Base-by-base conservation (phyloP, 2,797 vertebrate species). In the Forpus xanthops region DNA sequence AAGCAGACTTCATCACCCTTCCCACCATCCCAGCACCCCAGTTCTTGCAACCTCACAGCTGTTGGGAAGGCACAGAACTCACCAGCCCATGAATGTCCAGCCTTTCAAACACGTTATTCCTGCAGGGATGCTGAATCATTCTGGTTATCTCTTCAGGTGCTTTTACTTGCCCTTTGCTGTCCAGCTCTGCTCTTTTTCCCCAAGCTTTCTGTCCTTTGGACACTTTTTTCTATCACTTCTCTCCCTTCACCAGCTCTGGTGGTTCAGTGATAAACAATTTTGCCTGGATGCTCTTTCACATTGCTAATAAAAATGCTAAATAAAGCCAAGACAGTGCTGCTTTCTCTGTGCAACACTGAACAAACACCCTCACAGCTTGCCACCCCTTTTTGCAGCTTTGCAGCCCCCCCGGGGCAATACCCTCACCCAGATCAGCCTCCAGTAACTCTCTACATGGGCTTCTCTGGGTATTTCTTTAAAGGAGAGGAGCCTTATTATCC, bases 41-140 rank as follows among this genome's bases (percentile, higher is more conserved):
- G 16, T 6, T 56, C 44, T 53, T 78, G 35, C 62, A 67, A 3
- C 15, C 28, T 72, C 31, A 19, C 1, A 3, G 41, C 7, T 33
- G 4, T 4, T 3, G 3, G 12, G 27, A 44, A 25, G 15, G 11
- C 16, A 61, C 72, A 55, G 41, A 11, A 2, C 39, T 80, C 4
- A 0, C n/a, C 3, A 1, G 19, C 12, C 27, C 10, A 5, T 28
- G 50, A 35, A n/a, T 8, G 31, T 20, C 49, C 1, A 0, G 23
- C 13, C 62, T 82, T 61, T 65, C 64, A 39, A 76, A 72, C 35
- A 41, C 45, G 12, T 23, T 42, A 41, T 25, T 61, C 21, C n/a
- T 39, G 21, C 10, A 49, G 47, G 17, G 81, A 44, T 55, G 44
- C 52, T 35, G n/a, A 41, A 35, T 70, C 1, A 1, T 31, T 47